Evolutionary conservation across 2,888 invertebrate species (phyloP).

Genomic region (Nomada ruficornis): DNA sequence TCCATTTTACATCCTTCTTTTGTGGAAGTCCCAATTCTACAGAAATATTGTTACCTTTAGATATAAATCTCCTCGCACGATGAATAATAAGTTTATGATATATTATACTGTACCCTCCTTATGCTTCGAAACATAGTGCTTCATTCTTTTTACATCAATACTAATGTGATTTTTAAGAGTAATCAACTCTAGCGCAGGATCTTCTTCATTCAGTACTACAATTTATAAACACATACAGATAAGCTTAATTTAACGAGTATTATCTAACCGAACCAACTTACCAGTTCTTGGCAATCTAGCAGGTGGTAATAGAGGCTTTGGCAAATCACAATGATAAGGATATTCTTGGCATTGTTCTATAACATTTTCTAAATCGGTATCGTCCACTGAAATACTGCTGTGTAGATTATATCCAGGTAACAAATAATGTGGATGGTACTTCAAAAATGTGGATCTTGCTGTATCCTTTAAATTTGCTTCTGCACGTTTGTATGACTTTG

Average conservation of each 20-base stretch:
- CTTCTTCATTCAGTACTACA: slow-evolving; percentile 73
- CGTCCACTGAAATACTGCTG: slow-evolving; percentile 61
- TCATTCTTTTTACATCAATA: slow-evolving; percentile 73
- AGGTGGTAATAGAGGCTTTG: slow-evolving; percentile 81
- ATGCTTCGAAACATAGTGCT: slow-evolving; percentile 71
- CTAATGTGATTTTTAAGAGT: slow-evolving; percentile 73
- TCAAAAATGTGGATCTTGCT: slow-evolving; percentile 67
- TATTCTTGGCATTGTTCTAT: slow-evolving; percentile 73
- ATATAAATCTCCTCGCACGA: background rate
- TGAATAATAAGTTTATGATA: background rate
- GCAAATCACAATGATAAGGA: slow-evolving; percentile 79
- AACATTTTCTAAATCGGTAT: slow-evolving; percentile 66
- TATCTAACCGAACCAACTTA: slow-evolving; percentile 41
- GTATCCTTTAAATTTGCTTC: slow-evolving; percentile 69
- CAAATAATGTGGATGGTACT: slow-evolving; percentile 70
- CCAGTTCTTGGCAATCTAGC: slow-evolving; percentile 73
- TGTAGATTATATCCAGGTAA: slow-evolving; percentile 76
- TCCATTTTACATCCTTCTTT: slow-evolving; percentile 72
- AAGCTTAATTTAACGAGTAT: background rate
- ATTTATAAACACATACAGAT: slow-evolving; percentile 4
- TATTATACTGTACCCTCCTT: slow-evolving; percentile 61
- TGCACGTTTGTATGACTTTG: slow-evolving; percentile 69
- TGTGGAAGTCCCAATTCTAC: slow-evolving; percentile 63
- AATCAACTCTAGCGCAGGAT: slow-evolving; percentile 77
- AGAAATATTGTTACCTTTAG: slow-evolving; percentile 22